Percentiles rank a stretch among this genome's conserved stretches.
These are phyloP conservation scores for Ceratina australensis DNA, from an alignment of 1,140 invertebrate genomes.

Conservation along the genomic window DNA sequence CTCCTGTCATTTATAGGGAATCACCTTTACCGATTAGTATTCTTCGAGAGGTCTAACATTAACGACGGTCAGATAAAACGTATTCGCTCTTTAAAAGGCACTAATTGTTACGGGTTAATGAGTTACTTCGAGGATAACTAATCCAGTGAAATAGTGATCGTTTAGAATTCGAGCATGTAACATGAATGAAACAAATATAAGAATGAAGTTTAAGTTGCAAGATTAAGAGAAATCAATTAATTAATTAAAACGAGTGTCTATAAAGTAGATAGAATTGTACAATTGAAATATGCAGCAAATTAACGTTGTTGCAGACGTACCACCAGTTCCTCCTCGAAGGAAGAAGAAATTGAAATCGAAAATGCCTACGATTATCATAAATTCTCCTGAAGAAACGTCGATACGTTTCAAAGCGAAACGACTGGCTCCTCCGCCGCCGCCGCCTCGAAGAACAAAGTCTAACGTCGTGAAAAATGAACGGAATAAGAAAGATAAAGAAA, in stretches of 20 bases:
- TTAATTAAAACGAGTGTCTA: too few species aligned
- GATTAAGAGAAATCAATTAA: too few species aligned
- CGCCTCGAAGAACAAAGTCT: constrained; percentile 50
- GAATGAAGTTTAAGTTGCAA: too few species aligned
- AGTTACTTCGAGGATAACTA: too few species aligned
- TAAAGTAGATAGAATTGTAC: too few species aligned
- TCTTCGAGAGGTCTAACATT: constrained; percentile 64
- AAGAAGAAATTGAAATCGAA: constrained; percentile 66
- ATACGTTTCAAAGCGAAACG: constrained; percentile 31
- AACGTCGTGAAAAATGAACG: neutral
- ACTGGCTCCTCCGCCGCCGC: constrained; percentile 65
- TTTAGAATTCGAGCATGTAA: too few species aligned
- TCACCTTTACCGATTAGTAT: constrained; percentile 66
- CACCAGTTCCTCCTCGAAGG: constrained; percentile 75
- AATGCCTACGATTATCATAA: constrained; percentile 6
- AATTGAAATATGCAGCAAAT: too few species aligned
- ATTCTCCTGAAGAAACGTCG: too few species aligned
- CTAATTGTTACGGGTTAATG: too few species aligned
- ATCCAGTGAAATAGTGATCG: too few species aligned
- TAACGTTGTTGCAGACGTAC: constrained; percentile 69
- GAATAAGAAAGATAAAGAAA: constrained; percentile 11
- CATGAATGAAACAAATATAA: too few species aligned
- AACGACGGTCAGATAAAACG: constrained; percentile 47
- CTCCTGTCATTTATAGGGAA: constrained; percentile 74
- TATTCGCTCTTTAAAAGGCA: too few species aligned